Conservation (phyloP, 2,113 vertebrate species). For the Petrocephalus zakoni region DNA sequence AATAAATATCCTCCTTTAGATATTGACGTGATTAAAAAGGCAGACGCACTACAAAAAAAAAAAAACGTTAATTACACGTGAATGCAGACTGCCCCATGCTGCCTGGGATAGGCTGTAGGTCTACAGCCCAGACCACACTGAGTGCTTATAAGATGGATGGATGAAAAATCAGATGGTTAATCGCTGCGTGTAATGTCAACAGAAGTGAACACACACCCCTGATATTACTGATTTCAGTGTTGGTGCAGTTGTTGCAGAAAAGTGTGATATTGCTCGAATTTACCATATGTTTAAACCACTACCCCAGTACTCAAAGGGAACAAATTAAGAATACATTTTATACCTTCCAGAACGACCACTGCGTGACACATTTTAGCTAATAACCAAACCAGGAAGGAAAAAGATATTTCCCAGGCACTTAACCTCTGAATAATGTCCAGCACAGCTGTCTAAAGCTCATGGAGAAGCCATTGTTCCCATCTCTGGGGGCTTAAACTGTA, state of each 20-base stretch:
- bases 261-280: neutral
- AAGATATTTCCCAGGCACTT: neutral
- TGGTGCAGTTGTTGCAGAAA: neutral
- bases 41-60: neutral
- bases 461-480: neutral
- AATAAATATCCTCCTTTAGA: neutral
- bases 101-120: neutral
- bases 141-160: neutral
- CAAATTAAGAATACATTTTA: neutral
- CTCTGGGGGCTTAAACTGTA: neutral
- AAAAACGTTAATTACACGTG: neutral
- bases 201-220: neutral
- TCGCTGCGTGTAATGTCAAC: neutral
- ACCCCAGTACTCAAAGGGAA: neutral
- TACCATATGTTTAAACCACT: neutral
- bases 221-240: neutral
- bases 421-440: neutral
- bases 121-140: neutral
- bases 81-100: neutral
- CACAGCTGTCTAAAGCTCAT: conserved; percentile 1
- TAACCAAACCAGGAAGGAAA: neutral
- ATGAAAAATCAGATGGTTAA: neutral
- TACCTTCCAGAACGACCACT: neutral
- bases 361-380: neutral
- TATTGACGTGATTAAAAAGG: neutral